A percentile compares a stretch with the other conserved stretches of the same genome.
Evolutionary conservation across 2,797 vertebrate genomes (phyloP).

Genomic region (Micromesistius poutassou): DNA sequence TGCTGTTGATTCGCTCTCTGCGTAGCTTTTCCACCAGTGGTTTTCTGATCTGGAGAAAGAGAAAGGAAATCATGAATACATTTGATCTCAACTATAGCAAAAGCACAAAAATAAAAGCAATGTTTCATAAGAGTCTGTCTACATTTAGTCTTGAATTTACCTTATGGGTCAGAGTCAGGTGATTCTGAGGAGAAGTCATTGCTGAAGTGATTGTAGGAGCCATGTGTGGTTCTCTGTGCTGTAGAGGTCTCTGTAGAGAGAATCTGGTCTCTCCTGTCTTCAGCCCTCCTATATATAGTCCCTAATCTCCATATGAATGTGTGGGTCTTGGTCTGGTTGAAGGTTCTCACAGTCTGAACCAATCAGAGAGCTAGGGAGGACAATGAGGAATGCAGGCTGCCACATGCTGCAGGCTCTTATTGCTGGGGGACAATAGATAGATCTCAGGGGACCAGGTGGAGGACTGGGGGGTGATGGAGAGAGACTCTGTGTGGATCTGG

Average conservation of each 20-base stretch:
- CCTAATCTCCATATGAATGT: constrained; percentile 75
- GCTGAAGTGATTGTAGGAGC: constrained; percentile 69
- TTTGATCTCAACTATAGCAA: constrained; percentile 69
- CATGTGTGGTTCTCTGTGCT: constrained; percentile 66
- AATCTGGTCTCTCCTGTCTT: constrained; percentile 53
- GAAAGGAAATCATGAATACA: constrained; percentile 29
- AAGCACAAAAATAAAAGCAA: constrained; percentile 31
- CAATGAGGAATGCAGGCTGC: constrained; percentile 27
- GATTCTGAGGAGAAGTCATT: constrained; percentile 30
- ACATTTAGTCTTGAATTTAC: constrained; percentile 46
- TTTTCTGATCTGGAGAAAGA: constrained; percentile 74
- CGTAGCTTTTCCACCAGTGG: constrained; percentile 82
- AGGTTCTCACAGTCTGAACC: constrained; percentile 86
- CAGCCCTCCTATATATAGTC: constrained; percentile 77
- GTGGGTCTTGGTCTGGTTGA: constrained; percentile 71
- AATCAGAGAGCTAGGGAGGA: constrained; percentile 65
- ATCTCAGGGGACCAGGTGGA: constrained; percentile 43
- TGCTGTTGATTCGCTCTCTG: constrained; percentile 73
- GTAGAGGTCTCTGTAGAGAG: constrained; percentile 56
- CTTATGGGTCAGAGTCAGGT: constrained; percentile 26
- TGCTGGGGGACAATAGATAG: constrained; percentile 32
- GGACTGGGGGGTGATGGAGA: constrained; percentile 27
- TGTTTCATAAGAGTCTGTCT: background rate
- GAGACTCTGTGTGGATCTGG: constrained; percentile 48
- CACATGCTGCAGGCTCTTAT: constrained; percentile 29